Evolutionary conservation across 1,140 invertebrate species (phyloP).

Genomic region (Drosophila grimshawi): DNA sequence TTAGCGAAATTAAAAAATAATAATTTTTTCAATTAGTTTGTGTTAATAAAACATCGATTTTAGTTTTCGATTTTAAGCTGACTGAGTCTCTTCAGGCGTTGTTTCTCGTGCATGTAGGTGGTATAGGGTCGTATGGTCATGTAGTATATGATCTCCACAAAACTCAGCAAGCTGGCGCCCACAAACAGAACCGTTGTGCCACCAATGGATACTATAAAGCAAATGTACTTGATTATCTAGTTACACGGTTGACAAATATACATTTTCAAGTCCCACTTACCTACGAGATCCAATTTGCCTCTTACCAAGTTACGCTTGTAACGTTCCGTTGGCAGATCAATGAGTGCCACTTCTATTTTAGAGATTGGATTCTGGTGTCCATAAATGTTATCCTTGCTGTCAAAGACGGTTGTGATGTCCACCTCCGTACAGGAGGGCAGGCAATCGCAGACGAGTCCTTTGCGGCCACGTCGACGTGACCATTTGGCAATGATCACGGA

Average conservation of each 20-base stretch:
- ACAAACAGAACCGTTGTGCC: constrained; percentile 87
- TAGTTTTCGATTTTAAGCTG: constrained; percentile 9
- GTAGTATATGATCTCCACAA: constrained; percentile 87
- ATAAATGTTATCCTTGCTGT: constrained; percentile 85
- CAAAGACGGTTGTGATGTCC: constrained; percentile 86
- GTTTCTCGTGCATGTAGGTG: constrained; percentile 68
- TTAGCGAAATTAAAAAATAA: too few relatives aligned
- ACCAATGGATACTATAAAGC: constrained; percentile 87
- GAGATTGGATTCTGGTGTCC: constrained; percentile 79
- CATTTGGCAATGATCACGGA: constrained; percentile 86
- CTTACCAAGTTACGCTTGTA: constrained; percentile 88
- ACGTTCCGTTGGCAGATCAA: constrained; percentile 86
- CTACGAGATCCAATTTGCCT: constrained; percentile 87
- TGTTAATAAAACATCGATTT: not conserved
- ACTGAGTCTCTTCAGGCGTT: constrained; percentile 27
- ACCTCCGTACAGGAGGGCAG: constrained; percentile 88
- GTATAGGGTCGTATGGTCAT: constrained; percentile 85
- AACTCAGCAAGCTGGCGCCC: constrained; percentile 87
- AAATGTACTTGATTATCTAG: not conserved
- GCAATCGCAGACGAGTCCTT: constrained; percentile 87
- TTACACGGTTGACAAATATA: not conserved
- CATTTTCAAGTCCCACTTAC: constrained; percentile 77
- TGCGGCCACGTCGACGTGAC: constrained; percentile 70
- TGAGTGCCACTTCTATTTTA: constrained; percentile 86
- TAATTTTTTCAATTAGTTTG: not conserved